Percentiles rank a stretch among this genome's conserved stretches.
phyloP scores from a whole-genome alignment of 2,888 invertebrate genomes.

The Diaprepes abbreviatus region DNA sequence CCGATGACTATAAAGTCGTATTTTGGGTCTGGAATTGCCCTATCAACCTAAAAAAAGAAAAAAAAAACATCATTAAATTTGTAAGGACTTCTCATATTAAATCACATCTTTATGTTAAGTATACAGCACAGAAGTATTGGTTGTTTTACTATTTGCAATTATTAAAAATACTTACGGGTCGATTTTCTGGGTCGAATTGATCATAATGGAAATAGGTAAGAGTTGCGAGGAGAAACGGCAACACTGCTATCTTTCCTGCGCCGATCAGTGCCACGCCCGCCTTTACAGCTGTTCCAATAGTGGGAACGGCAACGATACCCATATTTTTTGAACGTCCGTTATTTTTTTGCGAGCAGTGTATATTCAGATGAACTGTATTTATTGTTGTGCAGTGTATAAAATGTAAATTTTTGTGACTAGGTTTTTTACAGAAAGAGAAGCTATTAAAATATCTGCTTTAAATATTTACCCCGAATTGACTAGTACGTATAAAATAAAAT shows the following conservation, averaged over 20 bases:
- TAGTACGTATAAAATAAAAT: neutral
- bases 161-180: conserved; percentile 69
- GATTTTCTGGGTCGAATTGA: conserved; percentile 86
- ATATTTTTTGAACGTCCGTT: conserved; percentile 41
- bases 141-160: too few relatives aligned
- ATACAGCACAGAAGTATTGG: too few relatives aligned
- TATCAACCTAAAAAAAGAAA: conserved; percentile 34
- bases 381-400: neutral
- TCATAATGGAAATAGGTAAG: conserved; percentile 89
- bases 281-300: conserved; percentile 76
- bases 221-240: conserved; percentile 82
- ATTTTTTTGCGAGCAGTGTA: neutral
- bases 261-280: conserved; percentile 79
- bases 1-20: conserved; percentile 90
- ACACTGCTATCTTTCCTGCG: conserved; percentile 79
- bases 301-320: conserved; percentile 62
- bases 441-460: neutral
- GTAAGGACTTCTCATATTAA: too few relatives aligned
- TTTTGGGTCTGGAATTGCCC: conserved; percentile 68
- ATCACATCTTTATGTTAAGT: too few relatives aligned
- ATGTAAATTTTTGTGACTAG: too few relatives aligned
- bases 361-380: neutral
- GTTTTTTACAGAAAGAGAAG: neutral
- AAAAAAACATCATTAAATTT: too few relatives aligned
- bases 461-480: conserved; percentile 20